Base-by-base conservation (phyloP, 2,888 invertebrate genomes). In the Agrotis clavis region DNA sequence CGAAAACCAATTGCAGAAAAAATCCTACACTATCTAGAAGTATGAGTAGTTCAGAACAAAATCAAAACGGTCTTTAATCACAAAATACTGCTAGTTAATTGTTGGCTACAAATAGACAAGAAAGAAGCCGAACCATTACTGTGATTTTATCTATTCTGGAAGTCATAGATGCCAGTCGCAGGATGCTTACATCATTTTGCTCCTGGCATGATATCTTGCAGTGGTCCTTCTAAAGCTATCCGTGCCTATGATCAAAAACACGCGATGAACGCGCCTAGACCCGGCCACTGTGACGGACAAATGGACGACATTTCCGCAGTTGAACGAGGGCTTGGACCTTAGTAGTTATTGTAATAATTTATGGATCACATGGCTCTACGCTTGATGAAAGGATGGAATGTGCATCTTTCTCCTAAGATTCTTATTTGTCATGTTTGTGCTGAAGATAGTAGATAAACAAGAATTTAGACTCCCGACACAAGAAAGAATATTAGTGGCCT, bases 211-310 rank as follows among this genome's bases (percentile, higher is more conserved):
- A 18, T 51, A 68, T 45, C 41, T 1, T 30, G 19, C 9, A 30
- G 21, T 56, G 41, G 47, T 50, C 48, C 67, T 63, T 67, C 53
- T 74, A 51, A 19, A 73, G 11, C 21, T 56, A 47, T 53, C 35
- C 35, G 21, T 57, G 21, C 1, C 18, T 59, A 13, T 54, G 25
- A 63, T 67, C 41, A 54, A 56, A 67, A 64, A 11, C 14, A 67
- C 56, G 50, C 64, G 16, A 71, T 57, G 65, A 56, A 47, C 30
- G 50, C 64, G 14, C 68, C 30, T 64, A 25, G 48, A 56, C 16
- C 41, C 53, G 41, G n/a, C 35, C 54, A 72, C 63, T 68, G 64
- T 71, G 70, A 77, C 71, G 66, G 69, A 70, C 65, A 76, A 75
- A 74, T 66, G 60, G 48, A 66, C 59, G 57, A 57, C 30, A 68